Conservation (phyloP, 1,140 invertebrate species). For the Uloborus diversus region DNA sequence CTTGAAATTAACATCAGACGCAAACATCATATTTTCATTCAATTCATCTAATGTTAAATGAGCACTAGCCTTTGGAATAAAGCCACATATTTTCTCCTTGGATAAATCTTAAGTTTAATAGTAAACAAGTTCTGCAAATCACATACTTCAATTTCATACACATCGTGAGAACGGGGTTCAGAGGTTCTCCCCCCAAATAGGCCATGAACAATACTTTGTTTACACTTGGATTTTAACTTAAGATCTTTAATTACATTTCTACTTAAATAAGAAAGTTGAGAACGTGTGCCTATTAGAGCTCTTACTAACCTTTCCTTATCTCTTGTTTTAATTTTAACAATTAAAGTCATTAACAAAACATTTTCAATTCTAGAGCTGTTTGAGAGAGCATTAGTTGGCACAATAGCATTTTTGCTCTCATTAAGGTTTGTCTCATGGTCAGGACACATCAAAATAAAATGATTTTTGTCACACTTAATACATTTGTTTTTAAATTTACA, state of each 20-base stretch:
- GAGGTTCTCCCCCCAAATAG: neutral
- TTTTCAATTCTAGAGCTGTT: neutral
- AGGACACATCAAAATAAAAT: constrained; percentile 1
- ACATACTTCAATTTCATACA: neutral
- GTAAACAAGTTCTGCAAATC: neutral
- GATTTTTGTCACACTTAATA: neutral
- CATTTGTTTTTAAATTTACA: neutral
- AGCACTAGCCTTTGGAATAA: neutral
- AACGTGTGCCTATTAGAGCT: neutral
- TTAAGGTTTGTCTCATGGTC: neutral
- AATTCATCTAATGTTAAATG: too few species aligned
- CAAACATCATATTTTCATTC: too few species aligned
- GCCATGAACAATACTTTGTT: neutral
- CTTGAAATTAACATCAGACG: neutral
- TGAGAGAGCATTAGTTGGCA: neutral
- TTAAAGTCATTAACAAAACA: neutral
- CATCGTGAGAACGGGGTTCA: neutral
- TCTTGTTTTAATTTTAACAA: neutral
- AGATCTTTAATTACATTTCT: neutral
- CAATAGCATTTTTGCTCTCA: neutral
- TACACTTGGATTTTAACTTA: neutral
- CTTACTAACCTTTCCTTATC: neutral
- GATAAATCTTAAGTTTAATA: neutral
- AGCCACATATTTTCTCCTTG: neutral
- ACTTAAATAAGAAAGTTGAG: neutral